Evolutionary conservation across 2,113 vertebrate genomes (phyloP).

Genomic region (Mobula hypostoma): DNA sequence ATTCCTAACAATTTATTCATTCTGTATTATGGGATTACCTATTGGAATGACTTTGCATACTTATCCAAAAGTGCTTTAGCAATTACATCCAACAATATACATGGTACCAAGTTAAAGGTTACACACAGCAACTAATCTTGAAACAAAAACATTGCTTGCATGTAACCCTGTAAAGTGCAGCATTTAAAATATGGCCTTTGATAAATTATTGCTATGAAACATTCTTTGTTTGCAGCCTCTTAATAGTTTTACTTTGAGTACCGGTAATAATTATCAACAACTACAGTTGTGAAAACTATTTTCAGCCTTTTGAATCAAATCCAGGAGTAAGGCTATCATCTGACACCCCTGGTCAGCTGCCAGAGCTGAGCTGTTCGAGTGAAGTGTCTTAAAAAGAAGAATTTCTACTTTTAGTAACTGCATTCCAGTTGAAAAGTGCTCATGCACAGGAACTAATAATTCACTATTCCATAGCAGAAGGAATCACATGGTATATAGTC

Average conservation of each 20-base stretch:
- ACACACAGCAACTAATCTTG: neutral
- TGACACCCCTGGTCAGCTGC: constrained; percentile 22
- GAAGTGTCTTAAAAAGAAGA: constrained; percentile 25
- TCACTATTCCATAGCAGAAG: constrained; percentile 1
- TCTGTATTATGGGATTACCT: neutral
- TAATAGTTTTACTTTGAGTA: neutral
- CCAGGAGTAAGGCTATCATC: constrained; percentile 37
- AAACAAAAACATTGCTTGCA: neutral
- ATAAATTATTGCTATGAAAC: constrained; percentile 10
- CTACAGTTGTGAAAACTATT: constrained; percentile 32
- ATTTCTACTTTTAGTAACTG: constrained; percentile 22
- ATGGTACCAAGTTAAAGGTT: neutral
- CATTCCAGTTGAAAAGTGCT: neutral
- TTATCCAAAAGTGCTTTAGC: too few relatives aligned
- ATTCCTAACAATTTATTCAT: neutral
- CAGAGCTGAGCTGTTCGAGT: constrained; percentile 6
- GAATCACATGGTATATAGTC: neutral
- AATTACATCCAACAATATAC: neutral
- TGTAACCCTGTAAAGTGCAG: too few relatives aligned
- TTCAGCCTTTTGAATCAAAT: constrained; percentile 6
- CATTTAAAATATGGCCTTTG: neutral
- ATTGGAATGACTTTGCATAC: neutral
- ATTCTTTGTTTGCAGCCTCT: neutral
- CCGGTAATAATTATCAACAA: constrained; percentile 36
- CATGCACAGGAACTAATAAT: constrained; percentile 23